Base-by-base conservation (phyloP, 2,888 invertebrate species). In the Hofmannophila pseudospretella region DNA sequence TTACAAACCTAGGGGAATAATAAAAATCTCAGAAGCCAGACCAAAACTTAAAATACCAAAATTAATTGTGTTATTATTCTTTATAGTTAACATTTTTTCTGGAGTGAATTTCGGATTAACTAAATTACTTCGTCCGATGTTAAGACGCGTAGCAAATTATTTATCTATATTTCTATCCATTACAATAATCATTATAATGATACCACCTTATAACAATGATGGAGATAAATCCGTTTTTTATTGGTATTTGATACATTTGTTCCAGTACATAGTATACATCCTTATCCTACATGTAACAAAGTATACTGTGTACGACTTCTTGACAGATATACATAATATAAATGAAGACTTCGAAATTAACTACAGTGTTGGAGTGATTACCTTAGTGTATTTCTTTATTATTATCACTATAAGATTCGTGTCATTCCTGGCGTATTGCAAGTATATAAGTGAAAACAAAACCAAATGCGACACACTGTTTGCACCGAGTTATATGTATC, bases 61-160 rank as follows among this genome's bases (percentile, higher is more conserved):
- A n/a, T 23, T n/a, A n/a, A 4, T n/a, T 23, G 4, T 23, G 1
- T 7, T n/a, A 3, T 23, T 23, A 2, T 23, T 23, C 23, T 23
- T 23, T n/a, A n/a, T n/a, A 4, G 7, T 23, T n/a, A 23, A 23
- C n/a, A 2, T 36, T 19, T 10, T n/a, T 28, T 27, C 10, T 22
- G 28, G 28, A 12, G 7, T 32, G 3, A 27, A 38, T 22, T 22
- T 32, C 28, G 31, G 32, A 14, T 22, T 33, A 22, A 14, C 13
- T 12, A 38, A 32, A 10, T n/a, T n/a, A 13, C 22, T 26, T 7
- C 10, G 27, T 16, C n/a, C 4, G 4, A 25, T 26, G 16, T 9
- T 4, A n/a, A n/a, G 34, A 9, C n/a, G 4, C 4, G 0, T 34
- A 1, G 8, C 16, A 7, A 26, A 34, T n/a, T 10, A 1, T 9